Evolutionary conservation across 2,888 invertebrate genomes (phyloP), one percentile per base, ranked within the genome.

Genomic region (Eupithecia pulchellata): DNA sequence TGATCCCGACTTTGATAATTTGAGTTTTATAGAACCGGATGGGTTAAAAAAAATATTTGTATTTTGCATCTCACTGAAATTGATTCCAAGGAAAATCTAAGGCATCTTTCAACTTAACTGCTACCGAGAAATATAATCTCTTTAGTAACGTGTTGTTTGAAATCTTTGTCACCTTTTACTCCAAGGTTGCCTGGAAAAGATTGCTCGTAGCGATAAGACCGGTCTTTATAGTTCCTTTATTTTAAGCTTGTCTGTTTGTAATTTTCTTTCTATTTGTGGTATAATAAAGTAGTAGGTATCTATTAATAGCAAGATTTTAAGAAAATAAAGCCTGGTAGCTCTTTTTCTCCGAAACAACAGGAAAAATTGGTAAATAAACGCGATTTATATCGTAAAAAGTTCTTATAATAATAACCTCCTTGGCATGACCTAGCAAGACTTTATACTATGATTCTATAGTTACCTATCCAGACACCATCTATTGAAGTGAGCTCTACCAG

Each of bases 1-100:
- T 85, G 81, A 85, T 83, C 82, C 79, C 77, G 66, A 82, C 75
- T 80, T 77, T 82, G 80, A 84, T 87, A 87, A 86, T 89, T 86
- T 84, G 78, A 82, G 82, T 84, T 84, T 83, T 82, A 85, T 85
- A 84, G 80, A 79, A 84, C 81, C 75, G 72, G 81, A 83, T 81
- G 80, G 78, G 73, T 80, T 78, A 77, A 81, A 79, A 81, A 82
- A 32, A 79, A 76, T 74, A 77, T 77, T 78, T 78, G 70, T 78
- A 74, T 71, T 75, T 73, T 71, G 68, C 64, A 76, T 75, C 60
- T 65, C 72, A 75, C 25, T 52, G 52, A 52, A 20, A 25, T 52
- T 25, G 20, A 52, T 52, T 25, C 52, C 13, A 25, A 25, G 20
- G 20, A 4, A 52, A 52, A 25, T 2, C 2, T 47, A 0, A 20